Evolutionary conservation across 2,797 vertebrate genomes (phyloP).

Genomic region (Esox lucius): DNA sequence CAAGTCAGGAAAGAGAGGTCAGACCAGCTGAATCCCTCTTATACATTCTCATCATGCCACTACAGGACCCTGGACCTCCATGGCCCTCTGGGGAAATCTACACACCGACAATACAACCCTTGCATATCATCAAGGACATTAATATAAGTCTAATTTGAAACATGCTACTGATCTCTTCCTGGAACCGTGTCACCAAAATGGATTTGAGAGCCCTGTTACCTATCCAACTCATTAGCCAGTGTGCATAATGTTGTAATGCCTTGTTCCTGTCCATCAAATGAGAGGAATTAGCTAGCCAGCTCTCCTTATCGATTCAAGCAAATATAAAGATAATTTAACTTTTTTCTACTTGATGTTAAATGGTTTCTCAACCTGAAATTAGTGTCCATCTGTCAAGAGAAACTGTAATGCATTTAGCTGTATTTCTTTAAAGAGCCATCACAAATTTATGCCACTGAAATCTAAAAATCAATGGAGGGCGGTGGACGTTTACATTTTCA

Average conservation of each 20-base stretch:
- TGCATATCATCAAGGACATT: conserved; percentile 21
- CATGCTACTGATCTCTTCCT: background rate
- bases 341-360: no score
- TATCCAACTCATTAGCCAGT: background rate
- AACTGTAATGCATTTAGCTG: no score
- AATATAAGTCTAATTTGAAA: conserved; percentile 23
- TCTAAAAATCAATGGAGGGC: no score
- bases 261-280: conserved; percentile 3
- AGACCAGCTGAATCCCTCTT: conserved; percentile 20
- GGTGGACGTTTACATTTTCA: background rate
- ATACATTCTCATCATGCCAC: conserved; percentile 30
- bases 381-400: no score
- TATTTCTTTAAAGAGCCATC: background rate
- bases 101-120: background rate
- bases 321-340: background rate
- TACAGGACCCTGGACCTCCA: conserved; percentile 10
- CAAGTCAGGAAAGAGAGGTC: conserved; percentile 14
- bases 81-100: conserved; percentile 14
- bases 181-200: background rate
- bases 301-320: background rate
- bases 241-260: background rate
- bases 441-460: background rate
- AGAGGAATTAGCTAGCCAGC: background rate
- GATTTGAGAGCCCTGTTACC: conserved; percentile 14
- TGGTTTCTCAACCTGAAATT: no score